Base-by-base conservation (phyloP, 1,140 invertebrate species). In the Anthonomus grandis region DNA sequence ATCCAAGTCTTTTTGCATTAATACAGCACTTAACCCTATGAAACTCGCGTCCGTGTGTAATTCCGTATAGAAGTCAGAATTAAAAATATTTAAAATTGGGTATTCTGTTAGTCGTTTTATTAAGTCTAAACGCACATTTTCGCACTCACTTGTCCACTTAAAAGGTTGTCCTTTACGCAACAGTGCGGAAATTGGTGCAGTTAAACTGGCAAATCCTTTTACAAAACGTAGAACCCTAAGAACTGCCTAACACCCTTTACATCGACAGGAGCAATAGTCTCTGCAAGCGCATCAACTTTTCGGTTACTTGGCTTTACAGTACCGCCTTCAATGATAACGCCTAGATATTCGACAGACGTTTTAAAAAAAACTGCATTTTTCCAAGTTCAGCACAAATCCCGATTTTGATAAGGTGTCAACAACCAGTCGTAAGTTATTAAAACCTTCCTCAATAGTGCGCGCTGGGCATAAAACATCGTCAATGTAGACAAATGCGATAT, bases 191-290 rank as follows among this genome's bases (percentile, higher is more conserved):
- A 54, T 31, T 12, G 41, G 44, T 10, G 66, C 55, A 51, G 70
- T 55, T 18, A 70, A 60, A 1, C 58, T 39, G 0, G 73, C 46
- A 56, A 70, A 74, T 10, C 54, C 53, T 17, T 54, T 46, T 2
- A 70, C 61, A 56, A 71, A 72, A n/a, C 63, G 58, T 6, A 68
- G 47, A 31, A 71, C 0, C 69, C 66, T 2, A 72, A 25, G 50
- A 70, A 71, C 5, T 52, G 46, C 47, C 70, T 59, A 15, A 75
- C 63, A 45, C 68, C 45, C 36, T 68, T 69, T 18, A 47, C 42
- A 41, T 41, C 23, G 48, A 42, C 64, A 47, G 50, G 38, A 41
- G 38, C 38, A 15, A 41, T 4, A 6, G 38, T 41, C 12, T 41
- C 2, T 19, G 38, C 37, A 38, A 38, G 37, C 3, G 38, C 38